These are phyloP conservation scores for Genyomyrus donnyi DNA, from an alignment of 2,113 vertebrate species.

Conservation along the genomic window DNA sequence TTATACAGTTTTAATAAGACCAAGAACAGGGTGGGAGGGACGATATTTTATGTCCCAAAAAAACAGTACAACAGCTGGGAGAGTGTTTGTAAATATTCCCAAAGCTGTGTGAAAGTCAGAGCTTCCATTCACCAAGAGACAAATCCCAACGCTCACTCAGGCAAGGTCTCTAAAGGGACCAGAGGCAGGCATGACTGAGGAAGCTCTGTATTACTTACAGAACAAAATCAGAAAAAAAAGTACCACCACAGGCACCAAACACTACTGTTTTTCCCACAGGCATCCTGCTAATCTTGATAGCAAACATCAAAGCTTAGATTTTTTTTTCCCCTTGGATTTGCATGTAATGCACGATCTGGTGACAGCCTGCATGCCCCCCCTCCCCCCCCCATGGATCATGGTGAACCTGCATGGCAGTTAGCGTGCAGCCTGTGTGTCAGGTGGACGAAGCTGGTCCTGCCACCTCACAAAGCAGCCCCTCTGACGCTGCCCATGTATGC, in stretches of 20 bases:
- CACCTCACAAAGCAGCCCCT: not conserved
- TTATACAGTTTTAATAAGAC: not conserved
- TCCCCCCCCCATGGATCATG: not conserved
- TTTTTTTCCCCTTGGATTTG: not conserved
- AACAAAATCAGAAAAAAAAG: not conserved
- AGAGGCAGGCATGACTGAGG: not conserved
- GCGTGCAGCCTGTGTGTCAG: not conserved
- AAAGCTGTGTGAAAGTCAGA: not conserved
- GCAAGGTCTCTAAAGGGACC: not conserved
- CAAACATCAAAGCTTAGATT: not conserved
- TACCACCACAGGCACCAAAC: not conserved
- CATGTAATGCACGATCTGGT: not conserved
- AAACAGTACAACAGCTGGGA: conserved; percentile 16
- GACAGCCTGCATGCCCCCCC: not conserved
- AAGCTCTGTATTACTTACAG: not conserved
- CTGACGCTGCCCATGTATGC: not conserved
- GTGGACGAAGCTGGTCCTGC: not conserved
- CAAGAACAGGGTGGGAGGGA: not conserved
- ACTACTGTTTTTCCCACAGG: not conserved
- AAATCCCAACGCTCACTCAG: conserved; percentile 3
- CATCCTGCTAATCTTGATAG: not conserved
- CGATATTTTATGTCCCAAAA: not conserved
- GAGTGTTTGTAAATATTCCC: conserved; percentile 24
- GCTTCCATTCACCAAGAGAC: conserved; percentile 11
- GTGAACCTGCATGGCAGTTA: not conserved